phyloP scores from a whole-genome alignment of 2,797 vertebrate species.

The Sparus aurata region DNA sequence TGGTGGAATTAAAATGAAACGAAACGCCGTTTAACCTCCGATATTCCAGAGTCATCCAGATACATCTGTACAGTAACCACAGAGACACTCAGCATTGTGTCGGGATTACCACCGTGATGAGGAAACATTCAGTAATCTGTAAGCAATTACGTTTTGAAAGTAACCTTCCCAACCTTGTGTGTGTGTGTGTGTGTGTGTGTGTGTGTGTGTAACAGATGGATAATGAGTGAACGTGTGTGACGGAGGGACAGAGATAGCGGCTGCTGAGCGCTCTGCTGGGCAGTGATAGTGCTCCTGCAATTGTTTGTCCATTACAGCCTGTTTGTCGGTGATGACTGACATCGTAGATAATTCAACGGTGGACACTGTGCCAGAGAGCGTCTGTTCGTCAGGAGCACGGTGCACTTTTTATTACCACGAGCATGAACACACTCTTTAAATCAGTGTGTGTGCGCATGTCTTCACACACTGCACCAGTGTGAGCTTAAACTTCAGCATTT shows the following conservation, averaged over 20 bases:
- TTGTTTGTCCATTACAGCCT: constrained; percentile 67
- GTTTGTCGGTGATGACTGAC: constrained; percentile 60
- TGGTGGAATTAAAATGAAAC: constrained; percentile 33
- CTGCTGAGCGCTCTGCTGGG: constrained; percentile 54
- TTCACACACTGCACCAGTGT: neutral
- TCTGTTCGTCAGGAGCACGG: constrained; percentile 30
- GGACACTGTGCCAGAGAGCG: constrained; percentile 11
- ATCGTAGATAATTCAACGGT: constrained; percentile 58
- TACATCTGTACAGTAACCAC: constrained; percentile 11
- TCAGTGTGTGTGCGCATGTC: constrained; percentile 2
- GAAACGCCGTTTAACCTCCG: constrained; percentile 5
- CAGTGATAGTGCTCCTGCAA: constrained; percentile 60
- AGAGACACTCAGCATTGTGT: constrained; percentile 4
- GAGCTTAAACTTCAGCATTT: neutral
- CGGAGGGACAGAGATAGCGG: constrained; percentile 48
- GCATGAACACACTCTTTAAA: neutral
- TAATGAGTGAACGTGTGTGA: constrained; percentile 48
- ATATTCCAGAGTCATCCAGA: constrained; percentile 20
- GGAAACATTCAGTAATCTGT: constrained; percentile 36
- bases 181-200: constrained; percentile 12
- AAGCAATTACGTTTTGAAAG: constrained; percentile 42
- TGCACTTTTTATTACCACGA: constrained; percentile 17
- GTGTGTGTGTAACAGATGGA: constrained; percentile 22
- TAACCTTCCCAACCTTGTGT: constrained; percentile 35
- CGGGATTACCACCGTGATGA: constrained; percentile 25